These are phyloP conservation scores for Cossypha heuglini DNA, from an alignment of 2,797 vertebrate genomes.

Conservation along the genomic window DNA sequence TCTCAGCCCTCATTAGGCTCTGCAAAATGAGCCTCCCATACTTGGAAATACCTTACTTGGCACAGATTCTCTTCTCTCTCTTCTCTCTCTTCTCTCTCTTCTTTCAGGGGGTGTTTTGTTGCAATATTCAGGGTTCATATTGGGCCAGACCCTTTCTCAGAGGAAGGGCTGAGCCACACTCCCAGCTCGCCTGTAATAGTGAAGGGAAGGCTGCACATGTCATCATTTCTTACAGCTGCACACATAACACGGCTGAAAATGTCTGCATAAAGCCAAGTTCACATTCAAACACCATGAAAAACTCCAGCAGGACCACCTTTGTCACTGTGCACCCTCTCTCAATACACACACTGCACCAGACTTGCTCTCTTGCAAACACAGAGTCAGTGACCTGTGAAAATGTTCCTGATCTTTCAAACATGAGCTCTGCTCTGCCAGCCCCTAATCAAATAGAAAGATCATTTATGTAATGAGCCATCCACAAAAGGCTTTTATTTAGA, in stretches of 20 bases:
- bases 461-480: not conserved
- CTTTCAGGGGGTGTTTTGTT: not conserved
- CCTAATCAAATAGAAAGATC: not conserved
- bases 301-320: not conserved
- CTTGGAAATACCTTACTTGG: slow-evolving; percentile 29
- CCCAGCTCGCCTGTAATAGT: not conserved
- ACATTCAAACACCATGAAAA: not conserved
- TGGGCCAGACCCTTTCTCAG: not conserved
- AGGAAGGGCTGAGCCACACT: not conserved
- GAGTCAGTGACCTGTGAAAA: not conserved
- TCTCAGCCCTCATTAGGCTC: slow-evolving; percentile 27
- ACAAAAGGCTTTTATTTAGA: not conserved
- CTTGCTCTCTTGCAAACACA: not conserved
- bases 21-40: not conserved
- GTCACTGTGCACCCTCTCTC: not conserved
- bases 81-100: not conserved
- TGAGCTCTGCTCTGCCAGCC: not conserved
- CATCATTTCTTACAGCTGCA: not conserved
- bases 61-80: not conserved
- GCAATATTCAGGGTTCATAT: not conserved
- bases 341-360: not conserved
- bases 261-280: not conserved
- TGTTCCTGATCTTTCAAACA: not conserved
- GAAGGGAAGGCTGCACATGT: not conserved
- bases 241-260: not conserved